Percentiles rank a stretch among this genome's conserved stretches.
phyloP scores from a whole-genome alignment of 2,888 invertebrate species.

The Calameuta idolon region DNA sequence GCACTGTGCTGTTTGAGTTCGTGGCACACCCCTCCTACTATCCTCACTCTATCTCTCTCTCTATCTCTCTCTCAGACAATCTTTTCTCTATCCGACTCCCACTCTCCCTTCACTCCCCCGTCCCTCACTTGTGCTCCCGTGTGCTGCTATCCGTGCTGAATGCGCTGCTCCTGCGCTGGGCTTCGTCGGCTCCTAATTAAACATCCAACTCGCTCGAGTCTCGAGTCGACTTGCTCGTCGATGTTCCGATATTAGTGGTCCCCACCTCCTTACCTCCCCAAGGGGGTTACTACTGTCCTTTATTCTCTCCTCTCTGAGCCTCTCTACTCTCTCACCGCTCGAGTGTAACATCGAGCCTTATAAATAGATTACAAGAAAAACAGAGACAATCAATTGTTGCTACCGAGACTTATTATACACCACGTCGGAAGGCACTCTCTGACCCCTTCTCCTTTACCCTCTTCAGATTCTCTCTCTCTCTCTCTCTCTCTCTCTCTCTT shows the following conservation, averaged over 20 bases:
- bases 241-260: constrained; percentile 65
- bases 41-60: constrained; percentile 12
- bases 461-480: constrained; percentile 22
- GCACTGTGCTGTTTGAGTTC: background rate
- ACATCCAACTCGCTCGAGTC: constrained; percentile 63
- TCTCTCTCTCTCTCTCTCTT: constrained; percentile 25
- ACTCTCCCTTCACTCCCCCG: constrained; percentile 19
- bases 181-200: constrained; percentile 65
- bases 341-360: constrained; percentile 18
- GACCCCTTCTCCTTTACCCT: constrained; percentile 23
- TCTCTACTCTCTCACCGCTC: constrained; percentile 24
- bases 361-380: constrained; percentile 30
- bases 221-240: constrained; percentile 59
- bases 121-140: constrained; percentile 17
- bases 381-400: constrained; percentile 28
- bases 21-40: background rate
- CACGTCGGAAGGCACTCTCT: constrained; percentile 8
- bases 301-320: constrained; percentile 15
- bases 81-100: constrained; percentile 16
- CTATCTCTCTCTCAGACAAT: constrained; percentile 17
- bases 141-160: constrained; percentile 26
- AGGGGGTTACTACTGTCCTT: background rate
- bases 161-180: constrained; percentile 39
- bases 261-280: constrained; percentile 27
- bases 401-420: constrained; percentile 28